Base-by-base conservation (phyloP, 2,888 invertebrate species). In the Coleophora deauratella region DNA sequence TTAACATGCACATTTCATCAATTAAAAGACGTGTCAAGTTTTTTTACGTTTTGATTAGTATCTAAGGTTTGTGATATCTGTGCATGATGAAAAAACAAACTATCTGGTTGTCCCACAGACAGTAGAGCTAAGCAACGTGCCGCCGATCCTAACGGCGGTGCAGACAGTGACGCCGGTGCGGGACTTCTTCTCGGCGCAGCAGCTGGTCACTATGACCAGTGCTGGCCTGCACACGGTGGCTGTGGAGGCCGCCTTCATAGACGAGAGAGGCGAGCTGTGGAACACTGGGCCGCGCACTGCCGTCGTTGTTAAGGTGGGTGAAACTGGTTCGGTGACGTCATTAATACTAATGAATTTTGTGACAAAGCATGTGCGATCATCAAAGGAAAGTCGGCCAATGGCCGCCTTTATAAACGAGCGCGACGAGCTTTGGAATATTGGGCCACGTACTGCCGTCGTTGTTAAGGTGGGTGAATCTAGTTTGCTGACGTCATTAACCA, bases 151-250 rank as follows among this genome's bases (percentile, higher is more conserved):
- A 8, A 86, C 86, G 0, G 85, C 95, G 40, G 91, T 91, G 21
- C 95, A 96, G 72, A 93, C 91, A 0, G 96, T 96, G 2, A 89
- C 91, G 9, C 97, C 97, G 0, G 95, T 97, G 59, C 91, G 96
- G 27, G 98, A 98, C 68, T 98, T 97, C 85, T 96, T 98, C 75
- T 93, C 95, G 0, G 95, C 96, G 0, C 96, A 96, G 71, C 97
- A 98, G 75, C 82, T 98, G 38, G 86, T 98, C 31, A 89, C 91
- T 0, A 91, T 95, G 28, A 51, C 58, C 9, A 56, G 73, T 13
- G 80, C 81, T 49, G 84, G 86, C 0, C 74, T 87, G 0, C 80
- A 84, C 65, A 78, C 80, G 0, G 91, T 97, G 27, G 91, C 91
- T 0, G 91, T 96, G 7, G 95, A 95, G 63, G 95, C 96, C 0